Evolutionary conservation across 2,797 vertebrate genomes (phyloP), one percentile per base, ranked within the genome.

Genomic region (Scyliorhinus canicula): DNA sequence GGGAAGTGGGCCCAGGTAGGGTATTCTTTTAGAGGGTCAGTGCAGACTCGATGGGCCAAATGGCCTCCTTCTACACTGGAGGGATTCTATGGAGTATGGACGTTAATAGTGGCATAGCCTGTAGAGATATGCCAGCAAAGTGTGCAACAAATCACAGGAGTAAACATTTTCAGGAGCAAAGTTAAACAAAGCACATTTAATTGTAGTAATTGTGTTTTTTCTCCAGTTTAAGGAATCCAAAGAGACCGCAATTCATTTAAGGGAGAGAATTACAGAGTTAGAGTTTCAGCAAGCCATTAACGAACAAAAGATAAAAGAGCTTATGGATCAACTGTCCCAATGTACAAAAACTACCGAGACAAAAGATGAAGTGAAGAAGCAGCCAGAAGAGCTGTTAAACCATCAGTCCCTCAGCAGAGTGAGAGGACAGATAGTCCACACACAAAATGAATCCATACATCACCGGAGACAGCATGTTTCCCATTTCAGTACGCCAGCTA

Each of bases 201-300:
- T 19, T 12, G 85, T 57, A 19, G 12, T 93, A 85, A 57, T 95
- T 79, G 24, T 40, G 91, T 28, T 55, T 63, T 52, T 1, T 65
- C 55, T 52, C 2, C 71, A 97, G 96, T 95, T 97, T 60, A 96
- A 95, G 95, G 96, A 96, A 57, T 95, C 96, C 5, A 95, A 95
- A 63, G 71, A 95, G 84, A 95, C 96, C 69, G 95, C 96, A n/a
- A 95, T 95, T 12, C 90, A 95, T 44, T 96, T 97, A 82, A 95
- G 96, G 95, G 95, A 96, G 63, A 96, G 95, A 93, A 95, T 96
- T 44, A 71, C 95, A 8, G 93, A 95, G 55, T 95, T 96, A 65
- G 96, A 97, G 57, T 79, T 95, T 31, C 95, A 96, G 69, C 95
- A 95, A 85, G 82, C 47, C 0, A 94, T 95, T 44, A 96, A 96